Evolutionary conservation across 2,797 vertebrate genomes (phyloP), one percentile per base, ranked within the genome.

Genomic region (Dryobates pubescens): DNA sequence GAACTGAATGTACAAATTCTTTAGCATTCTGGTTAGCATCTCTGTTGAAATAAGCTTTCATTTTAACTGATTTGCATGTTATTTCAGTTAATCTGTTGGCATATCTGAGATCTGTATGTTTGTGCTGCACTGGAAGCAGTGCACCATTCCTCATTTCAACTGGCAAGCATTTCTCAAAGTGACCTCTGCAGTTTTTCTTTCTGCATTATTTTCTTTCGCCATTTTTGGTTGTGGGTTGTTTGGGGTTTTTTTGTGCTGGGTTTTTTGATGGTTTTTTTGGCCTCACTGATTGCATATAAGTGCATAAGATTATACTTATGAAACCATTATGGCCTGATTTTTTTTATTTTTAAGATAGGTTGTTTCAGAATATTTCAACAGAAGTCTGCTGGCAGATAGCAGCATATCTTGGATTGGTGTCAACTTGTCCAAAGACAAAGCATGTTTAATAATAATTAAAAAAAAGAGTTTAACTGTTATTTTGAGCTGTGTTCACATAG

Each of bases 341-440:
- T 36, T 61, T 61, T 22, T 26, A 4, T 51, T 30, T 70, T 53
- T 54, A 65, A 63, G 22, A 49, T 68, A 86, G 0, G 0, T 43
- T 86, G 65, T 84, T 94, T 86, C 49, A 71, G 62, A 79, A 24
- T 88, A 76, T 82, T 6, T 86, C 85, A 79, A 43, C 18, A 76
- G 84, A 92, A 79, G 18, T 74, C 82, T 89, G 73, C 82, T 94
- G 89, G 85, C 70, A 82, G 81, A 56, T 92, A 75, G 36, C 18
- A 79, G 8, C 24, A 1, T 77, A 65, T 78, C 73, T 87, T 89
- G 80, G 76, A 89, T 32, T 82, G 76, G 7, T 53, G 82, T 75
- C 73, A 91, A 76, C 57, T 89, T 86, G 24, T 93, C 38, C 53
- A 81, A 92, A 92, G 73, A 80, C 38, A 85, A 83, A 83, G 64